Conservation (phyloP, 2,113 vertebrate species). For the Elgaria multicarinata region DNA sequence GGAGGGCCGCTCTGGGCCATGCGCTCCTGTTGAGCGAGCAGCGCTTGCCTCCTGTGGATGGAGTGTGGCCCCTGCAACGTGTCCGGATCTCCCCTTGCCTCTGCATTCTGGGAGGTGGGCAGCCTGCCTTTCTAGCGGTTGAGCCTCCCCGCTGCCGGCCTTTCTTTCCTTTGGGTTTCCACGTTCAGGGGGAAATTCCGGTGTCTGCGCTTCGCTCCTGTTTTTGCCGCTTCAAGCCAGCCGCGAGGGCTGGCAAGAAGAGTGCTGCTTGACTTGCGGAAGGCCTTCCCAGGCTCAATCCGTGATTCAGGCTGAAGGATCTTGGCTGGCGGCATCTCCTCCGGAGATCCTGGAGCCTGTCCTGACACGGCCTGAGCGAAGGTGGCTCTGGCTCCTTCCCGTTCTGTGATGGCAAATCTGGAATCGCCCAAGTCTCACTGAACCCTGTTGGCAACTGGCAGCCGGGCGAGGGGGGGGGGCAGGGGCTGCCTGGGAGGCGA, state of each 20-base stretch:
- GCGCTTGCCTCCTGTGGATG: background rate
- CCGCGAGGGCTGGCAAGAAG: too few species aligned
- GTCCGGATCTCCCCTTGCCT: too few species aligned
- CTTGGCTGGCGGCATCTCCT: background rate
- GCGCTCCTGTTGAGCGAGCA: background rate
- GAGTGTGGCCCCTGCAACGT: too few species aligned
- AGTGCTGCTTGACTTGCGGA: accelerated
- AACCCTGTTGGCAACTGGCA: background rate
- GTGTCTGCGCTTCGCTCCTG: background rate
- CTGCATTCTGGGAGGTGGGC: background rate
- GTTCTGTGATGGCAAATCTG: background rate
- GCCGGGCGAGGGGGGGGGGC: background rate
- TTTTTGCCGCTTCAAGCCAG: too few species aligned
- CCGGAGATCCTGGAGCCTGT: background rate
- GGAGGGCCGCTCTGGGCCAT: too few species aligned
- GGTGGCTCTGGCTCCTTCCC: background rate
- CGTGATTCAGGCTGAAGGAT: background rate
- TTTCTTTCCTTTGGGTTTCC: background rate
- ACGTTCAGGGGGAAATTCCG: background rate
- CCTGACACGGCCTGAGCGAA: background rate
- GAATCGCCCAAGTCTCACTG: background rate
- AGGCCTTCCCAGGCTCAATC: background rate
- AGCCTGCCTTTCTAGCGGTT: background rate
- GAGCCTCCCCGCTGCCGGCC: too few species aligned
- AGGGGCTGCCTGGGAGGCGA: background rate